Evolutionary conservation across 2,888 invertebrate genomes (phyloP), one percentile per base, ranked within the genome.

Genomic region (Apotomis capreana): DNA sequence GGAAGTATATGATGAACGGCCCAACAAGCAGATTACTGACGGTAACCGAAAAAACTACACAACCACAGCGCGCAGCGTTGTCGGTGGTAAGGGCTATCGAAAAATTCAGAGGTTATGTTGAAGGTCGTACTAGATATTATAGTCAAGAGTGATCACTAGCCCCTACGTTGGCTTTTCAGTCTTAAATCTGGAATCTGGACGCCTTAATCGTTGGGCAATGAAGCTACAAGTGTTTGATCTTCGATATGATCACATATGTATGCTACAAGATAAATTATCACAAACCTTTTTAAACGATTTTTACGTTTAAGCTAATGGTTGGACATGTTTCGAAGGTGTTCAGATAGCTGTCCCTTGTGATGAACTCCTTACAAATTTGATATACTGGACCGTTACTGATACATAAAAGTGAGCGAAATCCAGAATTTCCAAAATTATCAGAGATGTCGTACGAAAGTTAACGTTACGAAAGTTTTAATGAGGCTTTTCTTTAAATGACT

Each of bases 141-240:
- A 26, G 15, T 26, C 15, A 55, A 26, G 8, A 55, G 15, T 26
- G 59, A 59, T 44, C 59, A 59, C 44, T 37, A 59, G 13, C 59
- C 59, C 8, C 8, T 59, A 8, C 12, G 13, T 2, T 59, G 59
- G 59, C 13, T 59, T 6, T 13, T 59, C 40, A 59, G 12, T 8
- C 13, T 59, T 5, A 59, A 59, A 59, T 59, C 59, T 2, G 44
- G 44, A 44, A 59, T 26, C 59, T 12, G 44, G 44, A 59, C 37
- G 59, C 37, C 40, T 59, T 13, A 13, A 13, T 13, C 59, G 59
- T 8, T 59, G 59, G 59, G 59, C 59, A n/a, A 40, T 59, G 44
- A 40, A 59, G n/a, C 15, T 44, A n/a, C 59, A 59, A 59, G 44
- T 13, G 3, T 55, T 15, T 55, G 54, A 55, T 26, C 6, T 55